Evolutionary conservation across 1,140 invertebrate species (phyloP), one percentile per base, ranked within the genome.

Genomic region (Agrypnia vestita): DNA sequence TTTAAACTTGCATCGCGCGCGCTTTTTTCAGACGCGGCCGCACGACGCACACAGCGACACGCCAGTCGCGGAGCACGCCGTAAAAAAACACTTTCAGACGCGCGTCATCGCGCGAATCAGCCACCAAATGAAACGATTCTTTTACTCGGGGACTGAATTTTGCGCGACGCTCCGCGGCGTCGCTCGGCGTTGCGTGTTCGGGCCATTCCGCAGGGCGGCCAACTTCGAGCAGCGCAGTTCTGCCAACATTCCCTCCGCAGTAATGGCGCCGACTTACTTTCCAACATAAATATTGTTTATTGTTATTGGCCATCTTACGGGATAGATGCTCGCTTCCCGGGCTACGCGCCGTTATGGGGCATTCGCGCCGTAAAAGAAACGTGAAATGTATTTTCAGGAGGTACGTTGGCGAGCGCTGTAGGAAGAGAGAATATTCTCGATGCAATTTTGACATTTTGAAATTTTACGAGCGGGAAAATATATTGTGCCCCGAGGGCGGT

Each of bases 211-310:
- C 61, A 77, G 49, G 67, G 74, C 75, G 61, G 73, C 69, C 79
- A 77, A 80, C 78, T 51, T 17, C 12, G 11, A 1, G 53, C n/a
- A 67, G 62, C 62, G 62, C 43, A 67, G 62, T 43, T 25, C 11
- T 67, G 62, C 62, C 62, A 67, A 56, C 53, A n/a, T 56, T 15
- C 49, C n/a, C 49, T 44, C 43, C 25, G 11, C 43, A 44, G 62
- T 67, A 67, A 67, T 67, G 62, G 62, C 62, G 47, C 67, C 46
- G 47, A 71, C 10, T 71, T 71, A 71, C 76, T 61, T 76, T 51
- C 62, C 73, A 25, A 73, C 77, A 82, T 82, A 82, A 82, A 82
- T 80, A 82, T 82, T 80, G 78, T 82, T 82, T 82, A 82, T 82
- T 82, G 81, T 82, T 82, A 82, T 82, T 64, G 81, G 76, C 76